Evolutionary conservation across 2,113 vertebrate species (phyloP), one percentile per base, ranked within the genome.

Genomic region (Trichechus manatus): DNA sequence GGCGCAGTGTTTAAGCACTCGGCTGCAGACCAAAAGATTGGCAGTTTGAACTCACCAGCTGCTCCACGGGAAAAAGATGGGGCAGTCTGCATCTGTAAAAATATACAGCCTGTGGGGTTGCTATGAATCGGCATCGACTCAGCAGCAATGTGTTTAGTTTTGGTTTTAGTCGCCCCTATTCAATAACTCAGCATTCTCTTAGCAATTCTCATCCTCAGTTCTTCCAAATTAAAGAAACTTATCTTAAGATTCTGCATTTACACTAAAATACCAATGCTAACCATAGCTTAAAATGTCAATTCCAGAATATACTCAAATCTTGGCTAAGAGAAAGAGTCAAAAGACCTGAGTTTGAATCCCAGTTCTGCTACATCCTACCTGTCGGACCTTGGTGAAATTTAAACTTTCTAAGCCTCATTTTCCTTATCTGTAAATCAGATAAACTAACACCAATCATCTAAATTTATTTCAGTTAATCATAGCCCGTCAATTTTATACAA

Each of bases 391-490:
- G 33, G 4, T 25, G 6, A 95, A 78, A 53, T 86, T 87, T 91
- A 84, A 74, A 91, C 5, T 91, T 81, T 11, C 39, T 91, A 87
- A 68, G 56, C 47, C 27, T 92, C 84, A 70, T 5, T 63, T 89
- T 96, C 74, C 23, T 88, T 87, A 88, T 33, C 64, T 96, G 20
- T 89, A 94, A 91, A 97, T 91, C 82, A 91, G 44, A 94, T 78
- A 92, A 11, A 89, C 5, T 59, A 59, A 61, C 9, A 66, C 25
- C 61, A 85, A n/a, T 64, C 23, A 93, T 64, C 56, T 86, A 92
- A 13, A 13, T 82, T 78, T 79, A 94, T 33, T 8, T 68, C 25
- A 87, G 11, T 79, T 83, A 82, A 93, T 68, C 53, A 88, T 3
- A 66, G 42, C 31, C 78, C 47, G 70, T 78, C 39, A 94, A 68